Conservation (phyloP, 2,113 vertebrate species). For the Galeopterus variegatus region DNA sequence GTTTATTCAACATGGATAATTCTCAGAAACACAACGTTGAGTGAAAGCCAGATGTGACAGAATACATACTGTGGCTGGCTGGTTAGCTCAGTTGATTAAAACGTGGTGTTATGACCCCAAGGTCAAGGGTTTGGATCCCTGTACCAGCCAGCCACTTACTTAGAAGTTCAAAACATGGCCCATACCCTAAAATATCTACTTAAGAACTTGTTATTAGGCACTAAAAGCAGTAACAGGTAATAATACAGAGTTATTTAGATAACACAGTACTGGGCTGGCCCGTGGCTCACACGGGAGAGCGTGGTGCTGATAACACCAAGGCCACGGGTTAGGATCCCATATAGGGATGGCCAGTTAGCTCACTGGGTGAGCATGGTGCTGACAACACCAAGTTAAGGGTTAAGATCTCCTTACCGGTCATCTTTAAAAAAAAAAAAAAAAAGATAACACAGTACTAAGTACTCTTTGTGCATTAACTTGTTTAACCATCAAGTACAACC, state of each 20-base stretch:
- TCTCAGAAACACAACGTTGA: background rate
- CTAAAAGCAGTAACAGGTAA: background rate
- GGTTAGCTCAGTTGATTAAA: no score
- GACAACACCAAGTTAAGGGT: no score
- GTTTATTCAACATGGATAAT: background rate
- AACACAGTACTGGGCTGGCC: no score
- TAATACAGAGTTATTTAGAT: background rate
- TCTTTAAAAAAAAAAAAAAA: no score
- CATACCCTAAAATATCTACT: background rate
- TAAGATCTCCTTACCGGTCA: no score
- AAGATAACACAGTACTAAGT: background rate
- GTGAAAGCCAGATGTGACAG: background rate
- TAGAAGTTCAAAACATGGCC: background rate
- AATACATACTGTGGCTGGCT: background rate
- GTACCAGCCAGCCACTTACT: background rate
- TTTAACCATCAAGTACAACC: background rate
- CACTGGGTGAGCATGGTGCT: no score
- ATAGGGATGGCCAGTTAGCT: no score
- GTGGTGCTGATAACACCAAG: no score
- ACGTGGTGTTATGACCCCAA: no score
- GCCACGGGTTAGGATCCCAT: no score
- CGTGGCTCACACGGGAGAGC: no score
- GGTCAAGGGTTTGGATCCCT: no score
- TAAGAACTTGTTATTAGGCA: background rate
- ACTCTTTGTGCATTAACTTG: background rate